Evolutionary conservation across 1,140 invertebrate genomes (phyloP).

Genomic region (Drosophila insularis): DNA sequence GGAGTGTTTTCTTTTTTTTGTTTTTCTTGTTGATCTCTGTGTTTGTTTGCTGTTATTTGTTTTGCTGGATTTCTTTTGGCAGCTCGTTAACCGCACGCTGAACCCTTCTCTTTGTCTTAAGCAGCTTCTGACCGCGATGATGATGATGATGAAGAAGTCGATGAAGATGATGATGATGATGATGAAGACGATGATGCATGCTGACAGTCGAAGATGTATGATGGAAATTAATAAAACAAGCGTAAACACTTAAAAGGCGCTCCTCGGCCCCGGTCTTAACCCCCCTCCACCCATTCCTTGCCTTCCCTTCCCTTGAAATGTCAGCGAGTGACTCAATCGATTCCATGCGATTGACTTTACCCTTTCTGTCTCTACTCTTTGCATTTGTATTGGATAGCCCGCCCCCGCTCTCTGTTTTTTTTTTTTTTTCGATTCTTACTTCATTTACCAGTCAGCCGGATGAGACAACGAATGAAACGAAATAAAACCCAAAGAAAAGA

Average conservation of each 20-base stretch:
- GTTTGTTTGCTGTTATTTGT: not conserved
- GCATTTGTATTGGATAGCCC: conserved; percentile 1
- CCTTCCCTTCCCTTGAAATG: not conserved
- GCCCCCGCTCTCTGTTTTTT: not conserved
- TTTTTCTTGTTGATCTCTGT: not conserved
- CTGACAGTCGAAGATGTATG: conserved; percentile 71
- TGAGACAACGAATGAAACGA: conserved; percentile 8
- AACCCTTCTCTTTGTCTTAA: conserved; percentile 5
- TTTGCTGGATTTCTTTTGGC: conserved; percentile 22
- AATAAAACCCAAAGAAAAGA: not conserved
- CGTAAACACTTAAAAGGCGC: conserved; percentile 72
- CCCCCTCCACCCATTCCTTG: too few species aligned
- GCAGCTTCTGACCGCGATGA: not conserved
- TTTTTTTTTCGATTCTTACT: not conserved
- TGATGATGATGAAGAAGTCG: conserved; percentile 20
- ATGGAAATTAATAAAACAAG: conserved; percentile 77
- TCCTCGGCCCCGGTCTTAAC: conserved; percentile 8
- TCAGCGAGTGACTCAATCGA: conserved; percentile 50
- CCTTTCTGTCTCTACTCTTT: conserved; percentile 1
- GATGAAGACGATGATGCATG: conserved; percentile 22
- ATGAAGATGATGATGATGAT: conserved; percentile 19
- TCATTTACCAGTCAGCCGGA: conserved; percentile 20
- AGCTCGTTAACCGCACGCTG: conserved; percentile 48
- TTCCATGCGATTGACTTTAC: conserved; percentile 44
- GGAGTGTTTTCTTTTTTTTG: not conserved